Evolutionary conservation across 2,797 vertebrate genomes (phyloP).

Genomic region (Schizopygopsis malacanthus): DNA sequence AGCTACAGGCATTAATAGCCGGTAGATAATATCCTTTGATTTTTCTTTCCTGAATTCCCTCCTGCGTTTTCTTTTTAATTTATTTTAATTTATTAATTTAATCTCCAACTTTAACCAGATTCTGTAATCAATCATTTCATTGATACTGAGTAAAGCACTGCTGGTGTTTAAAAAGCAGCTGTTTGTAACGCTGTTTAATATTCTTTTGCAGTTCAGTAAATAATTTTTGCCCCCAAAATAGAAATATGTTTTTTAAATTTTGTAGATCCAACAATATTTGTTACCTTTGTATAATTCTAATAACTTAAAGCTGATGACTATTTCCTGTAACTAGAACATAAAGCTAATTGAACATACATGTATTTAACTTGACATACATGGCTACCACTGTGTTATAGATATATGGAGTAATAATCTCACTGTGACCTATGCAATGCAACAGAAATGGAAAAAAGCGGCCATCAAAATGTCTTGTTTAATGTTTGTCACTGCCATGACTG

Average conservation of each 20-base stretch:
- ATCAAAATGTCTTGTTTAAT: not conserved
- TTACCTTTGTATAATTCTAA: not conserved
- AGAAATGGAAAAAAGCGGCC: not conserved
- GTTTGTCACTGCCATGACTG: not conserved
- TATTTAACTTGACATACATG: not conserved
- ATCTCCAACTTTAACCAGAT: not conserved
- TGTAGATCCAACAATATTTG: not conserved
- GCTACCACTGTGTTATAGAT: not conserved
- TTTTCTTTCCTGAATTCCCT: not conserved
- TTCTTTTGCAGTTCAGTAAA: not conserved
- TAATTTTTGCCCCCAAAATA: not conserved
- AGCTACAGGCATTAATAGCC: slow-evolving; percentile 37
- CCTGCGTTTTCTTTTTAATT: not conserved
- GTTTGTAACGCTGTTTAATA: not conserved
- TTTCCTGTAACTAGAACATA: not conserved
- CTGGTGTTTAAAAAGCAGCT: not conserved
- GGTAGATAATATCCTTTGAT: slow-evolving; percentile 20
- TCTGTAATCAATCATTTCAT: not conserved
- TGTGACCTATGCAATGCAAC: not conserved
- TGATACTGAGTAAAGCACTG: not conserved
- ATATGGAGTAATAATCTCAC: not conserved
- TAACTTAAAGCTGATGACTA: not conserved
- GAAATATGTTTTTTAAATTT: not conserved
- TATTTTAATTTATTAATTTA: not conserved
- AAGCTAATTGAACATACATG: not conserved